Evolutionary conservation across 2,113 vertebrate genomes (phyloP).

Genomic region (Lamprologus sp.): DNA sequence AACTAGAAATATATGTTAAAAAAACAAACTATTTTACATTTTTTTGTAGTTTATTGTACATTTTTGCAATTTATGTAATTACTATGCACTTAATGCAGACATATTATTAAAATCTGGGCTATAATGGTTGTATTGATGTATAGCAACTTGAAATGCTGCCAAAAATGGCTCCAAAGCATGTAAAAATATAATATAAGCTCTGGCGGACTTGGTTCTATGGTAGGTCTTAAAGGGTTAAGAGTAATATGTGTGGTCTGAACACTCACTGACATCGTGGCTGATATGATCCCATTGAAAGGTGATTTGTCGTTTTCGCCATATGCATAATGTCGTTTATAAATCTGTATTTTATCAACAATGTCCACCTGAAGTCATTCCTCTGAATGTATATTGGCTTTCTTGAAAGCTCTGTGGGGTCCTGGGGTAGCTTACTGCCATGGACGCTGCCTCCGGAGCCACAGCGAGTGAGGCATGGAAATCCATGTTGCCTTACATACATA

Average conservation of each 20-base stretch:
- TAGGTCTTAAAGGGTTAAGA: not conserved
- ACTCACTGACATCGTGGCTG: not conserved
- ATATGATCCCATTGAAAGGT: not conserved
- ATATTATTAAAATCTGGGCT: no score
- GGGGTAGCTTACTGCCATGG: not conserved
- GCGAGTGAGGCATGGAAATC: not conserved
- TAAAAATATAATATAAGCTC: no score
- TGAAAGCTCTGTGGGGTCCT: not conserved
- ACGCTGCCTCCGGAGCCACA: not conserved
- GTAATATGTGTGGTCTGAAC: not conserved
- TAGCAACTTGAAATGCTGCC: no score
- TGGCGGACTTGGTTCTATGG: no score
- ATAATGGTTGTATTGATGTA: no score
- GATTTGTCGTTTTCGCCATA: not conserved
- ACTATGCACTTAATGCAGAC: no score
- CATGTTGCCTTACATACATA: not conserved
- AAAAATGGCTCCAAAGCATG: no score
- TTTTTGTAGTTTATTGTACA: rapidly evolving
- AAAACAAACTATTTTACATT: rapidly evolving
- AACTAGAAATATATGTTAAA: no score
- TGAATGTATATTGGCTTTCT: not conserved
- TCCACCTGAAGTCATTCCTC: not conserved
- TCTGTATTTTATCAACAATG: not conserved
- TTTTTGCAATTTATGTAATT: no score
- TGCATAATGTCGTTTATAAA: not conserved